Conservation (phyloP, 1,140 invertebrate genomes). For the Drusus annulatus region DNA sequence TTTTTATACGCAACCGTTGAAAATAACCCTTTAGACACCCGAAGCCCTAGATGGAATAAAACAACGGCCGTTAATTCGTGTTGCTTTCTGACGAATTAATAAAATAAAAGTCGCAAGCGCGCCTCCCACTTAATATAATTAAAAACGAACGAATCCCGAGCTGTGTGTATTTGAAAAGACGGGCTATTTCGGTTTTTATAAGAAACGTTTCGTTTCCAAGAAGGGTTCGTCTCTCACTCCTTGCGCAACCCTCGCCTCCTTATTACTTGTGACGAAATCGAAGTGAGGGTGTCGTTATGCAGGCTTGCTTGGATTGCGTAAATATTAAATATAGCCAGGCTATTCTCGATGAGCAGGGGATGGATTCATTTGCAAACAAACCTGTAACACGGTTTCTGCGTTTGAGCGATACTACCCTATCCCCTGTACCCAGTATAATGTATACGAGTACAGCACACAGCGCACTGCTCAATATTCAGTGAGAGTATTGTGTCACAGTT, state of each 20-base stretch:
- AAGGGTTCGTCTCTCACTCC: neutral
- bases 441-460: no score
- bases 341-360: conserved; percentile 3
- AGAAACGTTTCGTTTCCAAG: neutral
- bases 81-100: neutral
- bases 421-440: no score
- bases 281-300: neutral
- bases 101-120: neutral
- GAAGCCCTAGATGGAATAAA: neutral
- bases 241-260: neutral
- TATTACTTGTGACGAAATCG: neutral
- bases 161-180: neutral
- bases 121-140: neutral
- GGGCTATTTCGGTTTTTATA: no score
- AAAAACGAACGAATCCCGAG: neutral
- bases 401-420: neutral
- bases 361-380: neutral
- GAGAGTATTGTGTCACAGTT: no score
- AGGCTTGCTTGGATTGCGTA: neutral
- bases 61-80: neutral
- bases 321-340: neutral
- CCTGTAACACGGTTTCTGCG: neutral
- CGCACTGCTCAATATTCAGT: no score
- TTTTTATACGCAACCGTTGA: neutral
- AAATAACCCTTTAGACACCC: neutral